A percentile compares a stretch with the other conserved stretches of the same genome.
Conservation (phyloP, 2,113 vertebrate species). For the Haplotaxodon microlepis region DNA sequence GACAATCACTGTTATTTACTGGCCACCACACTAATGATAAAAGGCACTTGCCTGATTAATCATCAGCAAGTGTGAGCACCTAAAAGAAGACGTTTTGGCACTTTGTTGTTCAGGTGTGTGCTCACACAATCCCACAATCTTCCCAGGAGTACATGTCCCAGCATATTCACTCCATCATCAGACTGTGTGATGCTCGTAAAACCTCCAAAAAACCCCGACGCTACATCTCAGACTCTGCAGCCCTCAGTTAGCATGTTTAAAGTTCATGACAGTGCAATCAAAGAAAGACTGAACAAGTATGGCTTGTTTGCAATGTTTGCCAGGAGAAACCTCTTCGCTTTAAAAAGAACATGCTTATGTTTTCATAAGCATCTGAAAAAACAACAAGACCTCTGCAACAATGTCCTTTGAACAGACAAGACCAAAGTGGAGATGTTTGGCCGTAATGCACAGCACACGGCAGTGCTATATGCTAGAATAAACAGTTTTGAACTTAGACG, state of each 20-base stretch:
- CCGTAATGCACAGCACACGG: background rate
- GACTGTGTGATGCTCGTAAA: background rate
- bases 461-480: background rate
- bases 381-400: background rate
- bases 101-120: background rate
- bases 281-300: background rate
- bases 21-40: background rate
- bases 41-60: background rate
- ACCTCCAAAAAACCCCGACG: rapidly evolving
- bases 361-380: background rate
- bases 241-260: background rate
- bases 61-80: background rate
- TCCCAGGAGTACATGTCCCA: background rate
- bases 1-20: background rate
- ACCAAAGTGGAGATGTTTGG: background rate
- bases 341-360: background rate
- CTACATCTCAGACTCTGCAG: background rate
- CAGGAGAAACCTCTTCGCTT: background rate
- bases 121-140: background rate
- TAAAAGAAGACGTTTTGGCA: background rate
- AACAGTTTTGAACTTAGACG: background rate
- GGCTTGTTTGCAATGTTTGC: background rate
- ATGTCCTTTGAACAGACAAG: background rate
- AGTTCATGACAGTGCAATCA: background rate
- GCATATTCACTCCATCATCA: background rate